Evolutionary conservation across 2,113 vertebrate species (phyloP).

Genomic region (Haemorhous mexicanus): DNA sequence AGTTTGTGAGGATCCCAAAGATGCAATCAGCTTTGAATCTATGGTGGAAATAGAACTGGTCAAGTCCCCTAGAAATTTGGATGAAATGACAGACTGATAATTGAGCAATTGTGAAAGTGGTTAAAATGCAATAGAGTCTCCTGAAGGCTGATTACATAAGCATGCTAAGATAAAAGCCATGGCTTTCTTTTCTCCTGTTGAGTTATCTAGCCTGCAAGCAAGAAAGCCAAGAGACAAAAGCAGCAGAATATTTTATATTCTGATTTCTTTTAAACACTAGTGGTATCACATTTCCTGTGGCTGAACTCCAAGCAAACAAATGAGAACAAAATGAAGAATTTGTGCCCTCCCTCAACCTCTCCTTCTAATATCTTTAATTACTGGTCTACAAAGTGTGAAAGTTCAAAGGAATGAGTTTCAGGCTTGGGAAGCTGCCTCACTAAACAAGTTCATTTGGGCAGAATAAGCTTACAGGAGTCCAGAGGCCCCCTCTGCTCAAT

Average conservation of each 20-base stretch:
- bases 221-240: constrained; percentile 15
- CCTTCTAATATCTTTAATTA: constrained; percentile 9
- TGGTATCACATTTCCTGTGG: not conserved
- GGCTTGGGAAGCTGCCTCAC: not conserved
- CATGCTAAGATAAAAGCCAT: constrained; percentile 32
- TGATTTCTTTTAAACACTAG: not conserved
- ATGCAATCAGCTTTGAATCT: constrained; percentile 10
- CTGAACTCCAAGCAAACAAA: not conserved
- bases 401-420: not conserved
- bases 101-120: not conserved
- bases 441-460: not conserved
- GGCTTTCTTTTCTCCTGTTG: constrained; percentile 34
- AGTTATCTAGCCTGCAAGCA: not conserved
- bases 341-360: not conserved
- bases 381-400: not conserved
- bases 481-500: not conserved
- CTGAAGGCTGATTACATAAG: constrained; percentile 24
- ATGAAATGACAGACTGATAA: constrained; percentile 21
- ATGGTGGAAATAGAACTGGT: not conserved
- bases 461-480: not conserved
- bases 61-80: constrained; percentile 7
- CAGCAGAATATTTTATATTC: not conserved
- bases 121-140: not conserved
- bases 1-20: constrained; percentile 10
- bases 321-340: not conserved